Base-by-base conservation (phyloP, 1,140 invertebrate species). In the Camponotus floridanus region DNA sequence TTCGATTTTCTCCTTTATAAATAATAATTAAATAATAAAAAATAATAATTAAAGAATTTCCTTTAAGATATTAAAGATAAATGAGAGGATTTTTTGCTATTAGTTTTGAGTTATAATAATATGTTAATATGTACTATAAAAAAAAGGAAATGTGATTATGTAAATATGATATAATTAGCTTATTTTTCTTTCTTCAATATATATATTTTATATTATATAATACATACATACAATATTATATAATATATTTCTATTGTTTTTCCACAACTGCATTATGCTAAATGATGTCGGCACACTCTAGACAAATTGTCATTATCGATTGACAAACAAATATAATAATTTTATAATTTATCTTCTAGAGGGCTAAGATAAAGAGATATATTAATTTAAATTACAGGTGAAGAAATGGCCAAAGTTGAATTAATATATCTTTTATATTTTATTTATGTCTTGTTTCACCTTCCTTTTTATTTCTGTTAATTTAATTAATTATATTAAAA, bases 281-380 rank as follows among this genome's bases (percentile, higher is more conserved):
- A 78, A 33, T 65, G 59, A 36, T 65, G 42, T 65, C 59, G 59
- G 48, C 76, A 78, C 76, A 21, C 5, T 78, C 18, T 26, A 42
- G 31, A 48, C 26, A 48, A 31, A 26, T 15, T 61, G 42, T 78
- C 11, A 1, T 78, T 78, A 78, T 6, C 76, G 42, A 78, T 78
- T 65, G 76, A 78, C 3, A 78, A 78, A 78, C 6, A 65, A 78
- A 51, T 51, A n/a, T 62, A 36, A 48, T 7, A 78, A 26, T 26
- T 65, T 78, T 26, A 13, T 42, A 65, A 1, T 4, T 65, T 11
- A 13, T 65, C 18, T 65, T 65, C 61, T 36, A 78, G 76, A 78
- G 64, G 76, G 39, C 42, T 61, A 48, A 48, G 6, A 45, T 45
- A 33, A 51, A 65, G 18, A 36, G 6, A 36, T 42, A 36, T 42